Base-by-base conservation (phyloP, 2,888 invertebrate species). In the Tachina fera region DNA sequence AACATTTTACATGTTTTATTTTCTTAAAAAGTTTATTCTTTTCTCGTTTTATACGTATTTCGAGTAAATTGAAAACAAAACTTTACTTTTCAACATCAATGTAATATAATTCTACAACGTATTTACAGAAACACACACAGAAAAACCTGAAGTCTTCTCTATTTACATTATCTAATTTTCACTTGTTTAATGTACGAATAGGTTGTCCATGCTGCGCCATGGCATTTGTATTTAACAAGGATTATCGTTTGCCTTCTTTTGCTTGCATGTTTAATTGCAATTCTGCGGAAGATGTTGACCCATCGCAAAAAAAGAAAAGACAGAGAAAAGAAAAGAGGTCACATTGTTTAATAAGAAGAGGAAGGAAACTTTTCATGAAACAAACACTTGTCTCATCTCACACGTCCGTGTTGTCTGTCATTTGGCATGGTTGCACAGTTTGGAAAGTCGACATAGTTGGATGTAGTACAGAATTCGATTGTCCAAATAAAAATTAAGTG, bases 101-200 rank as follows among this genome's bases (percentile, higher is more conserved):
- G 83, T 72, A 78, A 77, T 83, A 74, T 74, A 83, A 74, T 74
- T 77, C 78, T 72, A 49, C 43, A 60, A 16, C n/a, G 77, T 68
- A 60, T 78, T 78, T 83, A 65, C 65, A 51, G 13, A 67, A 80
- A 72, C 14, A 68, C 14, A 68, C 58, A 80, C 49, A 65, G 2
- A 51, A 43, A 60, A 22, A 49, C 47, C 16, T 67, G 67, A 43
- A 68, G 72, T 53, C 43, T 74, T 78, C 72, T 67, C 61, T 82
- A 53, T 85, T 85, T 85, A 75, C 82, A 51, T 82, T 78, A 70
- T 75, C 82, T 85, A 85, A 85, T 85, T 85, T 82, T 82, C 74
- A 78, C 78, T 85, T 85, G 85, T 71, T 81, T 76, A 70, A 72
- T 76, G 68, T 70, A 60, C 45, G 49, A n/a, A 16, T 61, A 39